These are phyloP conservation scores for Aquatica leii DNA, from an alignment of 2,888 invertebrate species.

Conservation along the genomic window DNA sequence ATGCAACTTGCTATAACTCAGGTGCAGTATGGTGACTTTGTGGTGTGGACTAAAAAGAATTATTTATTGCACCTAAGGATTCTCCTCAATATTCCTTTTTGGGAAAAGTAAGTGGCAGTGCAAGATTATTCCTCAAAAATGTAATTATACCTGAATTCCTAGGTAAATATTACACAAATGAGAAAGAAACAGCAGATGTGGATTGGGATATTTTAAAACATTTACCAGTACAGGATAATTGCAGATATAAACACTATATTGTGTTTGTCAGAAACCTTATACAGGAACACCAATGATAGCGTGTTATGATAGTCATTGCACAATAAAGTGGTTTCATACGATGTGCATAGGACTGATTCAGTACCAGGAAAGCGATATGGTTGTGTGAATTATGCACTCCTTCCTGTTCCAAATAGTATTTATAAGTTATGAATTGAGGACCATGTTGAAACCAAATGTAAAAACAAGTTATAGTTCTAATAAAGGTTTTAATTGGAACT, in stretches of 20 bases:
- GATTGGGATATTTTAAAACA: too few relatives aligned
- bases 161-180: not conserved
- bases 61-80: not conserved
- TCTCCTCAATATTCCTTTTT: not conserved
- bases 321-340: not conserved
- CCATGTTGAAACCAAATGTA: too few relatives aligned
- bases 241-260: not conserved
- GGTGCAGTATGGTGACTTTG: not conserved
- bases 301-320: not conserved
- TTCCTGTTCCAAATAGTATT: not conserved
- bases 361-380: not conserved
- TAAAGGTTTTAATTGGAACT: too few relatives aligned
- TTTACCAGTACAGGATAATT: too few relatives aligned
- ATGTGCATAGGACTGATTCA: not conserved
- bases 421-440: too few relatives aligned
- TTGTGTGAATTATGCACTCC: not conserved
- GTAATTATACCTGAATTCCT: not conserved
- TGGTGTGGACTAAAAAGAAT: slow-evolving; percentile 3
- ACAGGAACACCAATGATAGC: not conserved
- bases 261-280: not conserved
- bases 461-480: too few relatives aligned
- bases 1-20: slow-evolving; percentile 7
- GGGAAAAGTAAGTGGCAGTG: slow-evolving; percentile 1
- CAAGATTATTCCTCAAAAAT: not conserved
- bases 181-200: too few relatives aligned